These are phyloP conservation scores for Alcedo quadribrachys DNA, from an alignment of 2,797 vertebrate genomes.

Conservation along the genomic window DNA sequence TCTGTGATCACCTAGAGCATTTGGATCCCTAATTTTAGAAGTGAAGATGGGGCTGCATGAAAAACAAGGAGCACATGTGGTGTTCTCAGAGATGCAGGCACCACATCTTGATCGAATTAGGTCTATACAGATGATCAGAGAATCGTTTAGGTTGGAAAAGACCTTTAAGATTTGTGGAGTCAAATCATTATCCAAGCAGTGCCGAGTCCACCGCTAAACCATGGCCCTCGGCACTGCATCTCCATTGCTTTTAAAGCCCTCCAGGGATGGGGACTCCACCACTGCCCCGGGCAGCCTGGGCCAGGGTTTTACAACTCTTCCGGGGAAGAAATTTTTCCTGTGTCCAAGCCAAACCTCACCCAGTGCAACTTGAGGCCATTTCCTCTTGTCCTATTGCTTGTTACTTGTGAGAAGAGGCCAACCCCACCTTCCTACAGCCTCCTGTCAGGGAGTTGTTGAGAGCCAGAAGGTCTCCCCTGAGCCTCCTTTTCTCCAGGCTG, in stretches of 20 bases:
- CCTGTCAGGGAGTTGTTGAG: not conserved
- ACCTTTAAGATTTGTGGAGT: not conserved
- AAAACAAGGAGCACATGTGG: not conserved
- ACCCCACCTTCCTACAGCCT: not conserved
- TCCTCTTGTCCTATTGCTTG: not conserved
- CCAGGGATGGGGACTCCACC: not conserved
- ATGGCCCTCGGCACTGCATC: not conserved
- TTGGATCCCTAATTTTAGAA: not conserved
- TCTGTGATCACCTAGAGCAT: not conserved
- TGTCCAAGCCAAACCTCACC: not conserved
- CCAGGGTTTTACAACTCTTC: not conserved
- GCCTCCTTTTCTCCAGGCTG: not conserved
- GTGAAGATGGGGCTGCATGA: not conserved
- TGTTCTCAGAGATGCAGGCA: not conserved
- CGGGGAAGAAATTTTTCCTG: not conserved
- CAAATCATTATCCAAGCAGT: not conserved
- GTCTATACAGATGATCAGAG: not conserved
- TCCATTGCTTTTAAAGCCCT: not conserved
- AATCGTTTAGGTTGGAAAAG: not conserved
- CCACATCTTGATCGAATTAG: accelerated
- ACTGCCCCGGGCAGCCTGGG: not conserved
- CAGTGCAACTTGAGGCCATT: not conserved
- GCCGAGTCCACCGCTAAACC: not conserved
- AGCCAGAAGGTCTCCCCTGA: not conserved
- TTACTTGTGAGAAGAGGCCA: not conserved